Percentiles rank a stretch among this genome's conserved stretches.
Evolutionary conservation across 2,113 vertebrate genomes (phyloP).

Genomic region (Mustelus asterias): DNA sequence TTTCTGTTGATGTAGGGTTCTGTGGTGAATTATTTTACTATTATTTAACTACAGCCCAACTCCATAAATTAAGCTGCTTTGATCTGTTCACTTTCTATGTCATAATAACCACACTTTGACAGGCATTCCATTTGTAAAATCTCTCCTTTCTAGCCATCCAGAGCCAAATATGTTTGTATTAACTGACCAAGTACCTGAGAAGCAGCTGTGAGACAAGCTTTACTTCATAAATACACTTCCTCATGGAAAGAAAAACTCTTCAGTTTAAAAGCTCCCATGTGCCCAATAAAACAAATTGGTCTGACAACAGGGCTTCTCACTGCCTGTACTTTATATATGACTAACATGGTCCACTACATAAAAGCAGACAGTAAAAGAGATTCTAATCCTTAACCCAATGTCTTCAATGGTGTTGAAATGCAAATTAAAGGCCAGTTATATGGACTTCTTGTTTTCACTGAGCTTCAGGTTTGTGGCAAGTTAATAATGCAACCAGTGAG

Average conservation of each 20-base stretch:
- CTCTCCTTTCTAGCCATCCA: background rate
- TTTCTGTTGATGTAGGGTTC: background rate
- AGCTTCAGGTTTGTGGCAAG: background rate
- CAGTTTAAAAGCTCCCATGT: conserved; percentile 31
- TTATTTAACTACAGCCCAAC: background rate
- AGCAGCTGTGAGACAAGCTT: background rate
- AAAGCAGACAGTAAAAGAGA: conserved; percentile 23
- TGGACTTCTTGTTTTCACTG: background rate
- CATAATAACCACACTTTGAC: background rate
- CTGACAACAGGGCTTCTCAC: conserved; percentile 17
- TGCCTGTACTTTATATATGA: conserved; percentile 32
- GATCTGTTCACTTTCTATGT: background rate
- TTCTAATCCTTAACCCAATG: background rate
- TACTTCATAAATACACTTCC: conserved; percentile 33
- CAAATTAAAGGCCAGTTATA: background rate
- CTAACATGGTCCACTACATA: conserved; percentile 21
- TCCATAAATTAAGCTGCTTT: background rate
- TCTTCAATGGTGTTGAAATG: conserved; percentile 12
- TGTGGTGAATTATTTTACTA: background rate
- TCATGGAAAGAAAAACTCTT: background rate
- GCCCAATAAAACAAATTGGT: conserved; percentile 35
- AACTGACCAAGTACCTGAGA: background rate
- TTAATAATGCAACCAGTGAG: background rate
- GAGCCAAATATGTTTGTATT: background rate
- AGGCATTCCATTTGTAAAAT: background rate